Evolutionary conservation across 2,888 invertebrate species (phyloP).

Genomic region (Malthinus flaveolus): DNA sequence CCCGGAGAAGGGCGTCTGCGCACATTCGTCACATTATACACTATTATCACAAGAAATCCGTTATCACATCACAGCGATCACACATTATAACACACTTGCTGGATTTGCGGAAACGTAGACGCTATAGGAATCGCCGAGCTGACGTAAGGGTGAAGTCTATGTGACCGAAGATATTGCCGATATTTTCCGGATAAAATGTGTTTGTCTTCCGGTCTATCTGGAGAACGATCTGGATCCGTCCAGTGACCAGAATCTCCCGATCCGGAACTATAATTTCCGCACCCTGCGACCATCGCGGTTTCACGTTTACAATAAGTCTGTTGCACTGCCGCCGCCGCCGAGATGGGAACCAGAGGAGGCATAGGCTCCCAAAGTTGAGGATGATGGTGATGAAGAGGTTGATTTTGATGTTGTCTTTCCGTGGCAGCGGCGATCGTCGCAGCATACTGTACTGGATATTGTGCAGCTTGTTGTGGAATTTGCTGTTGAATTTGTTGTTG

Average conservation of each 20-base stretch:
- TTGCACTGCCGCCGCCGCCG: constrained; percentile 40
- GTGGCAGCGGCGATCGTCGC: constrained; percentile 16
- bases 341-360: constrained; percentile 50
- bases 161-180: constrained; percentile 61
- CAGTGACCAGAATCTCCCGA: constrained; percentile 50
- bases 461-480: constrained; percentile 49
- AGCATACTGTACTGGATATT: constrained; percentile 42
- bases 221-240: constrained; percentile 51
- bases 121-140: constrained; percentile 55
- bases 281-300: constrained; percentile 52
- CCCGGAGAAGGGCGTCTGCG: constrained; percentile 50
- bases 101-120: constrained; percentile 60
- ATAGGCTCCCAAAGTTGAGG: constrained; percentile 40
- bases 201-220: constrained; percentile 50
- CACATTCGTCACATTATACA: constrained; percentile 51
- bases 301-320: constrained; percentile 44
- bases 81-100: constrained; percentile 66
- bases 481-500: constrained; percentile 49
- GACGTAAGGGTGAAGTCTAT: constrained; percentile 63
- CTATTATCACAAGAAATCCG: constrained; percentile 56
- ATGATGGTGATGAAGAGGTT: constrained; percentile 22
- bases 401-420: constrained; percentile 41
- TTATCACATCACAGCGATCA: constrained; percentile 55
- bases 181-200: constrained; percentile 59
- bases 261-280: constrained; percentile 46